Evolutionary conservation across 2,888 invertebrate species (phyloP), one percentile per base, ranked within the genome.

Genomic region (Melitaea athalia): DNA sequence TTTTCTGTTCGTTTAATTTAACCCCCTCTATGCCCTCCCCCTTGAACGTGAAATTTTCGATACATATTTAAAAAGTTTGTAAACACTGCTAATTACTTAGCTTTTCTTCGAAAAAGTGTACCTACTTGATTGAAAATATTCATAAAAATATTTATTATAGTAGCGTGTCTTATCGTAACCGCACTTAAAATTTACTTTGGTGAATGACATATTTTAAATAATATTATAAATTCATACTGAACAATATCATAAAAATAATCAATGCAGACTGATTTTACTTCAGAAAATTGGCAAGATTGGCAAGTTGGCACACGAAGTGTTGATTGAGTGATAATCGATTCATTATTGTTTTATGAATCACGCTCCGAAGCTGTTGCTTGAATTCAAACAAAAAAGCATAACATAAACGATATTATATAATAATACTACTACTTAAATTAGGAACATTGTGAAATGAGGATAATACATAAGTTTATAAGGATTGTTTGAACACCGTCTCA

Each of bases 281-380:
- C 61, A 64, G 53, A 64, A 66, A 71, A 68, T 68, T 61, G 64
- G 71, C 68, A 68, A 64, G 66, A 66, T 61, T 71, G n/a, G n/a
- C n/a, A n/a, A n/a, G 68, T 71, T 71, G 71, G 71, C 71, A 66
- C 66, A 68, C 52, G 61, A 57, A 57, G 68, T 68, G 61, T 64
- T 57, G 68, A 71, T 71, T 33, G 71, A 68, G 61, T 61, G 71
- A 68, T 71, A 64, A 71, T 71, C 71, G 63, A 71, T 71, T 71
- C 66, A 63, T 66, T 61, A 69, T 71, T 69, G 68, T 71, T 71
- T 66, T 69, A 68, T 71, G 68, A 68, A 65, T 71, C 71, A 71
- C 68, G 59, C 55, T 17, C 55, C 55, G 55, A 50, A 65, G 61
- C 59, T 50, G 70, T 64, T 60, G 64, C 68, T 70, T 60, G 64